Conservation (phyloP, 2,113 vertebrate species). For the Osmerus mordax region DNA sequence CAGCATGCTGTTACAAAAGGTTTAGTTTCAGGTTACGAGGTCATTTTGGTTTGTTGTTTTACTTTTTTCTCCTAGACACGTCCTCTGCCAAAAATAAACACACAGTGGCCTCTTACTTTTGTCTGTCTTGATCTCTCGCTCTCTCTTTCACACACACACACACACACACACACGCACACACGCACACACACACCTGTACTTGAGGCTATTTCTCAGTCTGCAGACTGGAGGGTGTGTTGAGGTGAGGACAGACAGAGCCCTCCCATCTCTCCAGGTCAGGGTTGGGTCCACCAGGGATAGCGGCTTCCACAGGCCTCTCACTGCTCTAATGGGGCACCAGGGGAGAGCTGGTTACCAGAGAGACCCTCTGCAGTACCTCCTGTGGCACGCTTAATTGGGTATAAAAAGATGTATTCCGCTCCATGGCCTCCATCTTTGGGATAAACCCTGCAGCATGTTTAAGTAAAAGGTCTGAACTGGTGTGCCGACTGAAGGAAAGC, state of each 20-base stretch:
- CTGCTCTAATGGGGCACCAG: slow-evolving; percentile 69
- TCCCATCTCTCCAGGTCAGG: slow-evolving; percentile 60
- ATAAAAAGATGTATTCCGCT: slow-evolving; percentile 58
- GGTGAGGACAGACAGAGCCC: slow-evolving; percentile 43
- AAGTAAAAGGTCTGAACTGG: slow-evolving; percentile 56
- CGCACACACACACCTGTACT: slow-evolving; percentile 13
- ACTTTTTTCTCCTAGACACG: neutral
- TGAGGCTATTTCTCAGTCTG: slow-evolving; percentile 41
- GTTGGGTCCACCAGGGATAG: slow-evolving; percentile 57
- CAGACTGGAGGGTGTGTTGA: slow-evolving; percentile 45
- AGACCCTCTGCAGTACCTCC: slow-evolving; percentile 46
- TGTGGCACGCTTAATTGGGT: slow-evolving; percentile 70
- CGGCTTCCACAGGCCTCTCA: slow-evolving; percentile 57
- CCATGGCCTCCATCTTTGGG: slow-evolving; percentile 53
- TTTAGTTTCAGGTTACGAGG: too few species aligned
- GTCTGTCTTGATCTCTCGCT: neutral
- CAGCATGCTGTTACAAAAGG: neutral
- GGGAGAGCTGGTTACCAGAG: slow-evolving; percentile 56
- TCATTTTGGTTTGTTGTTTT: neutral
- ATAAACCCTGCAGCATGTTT: slow-evolving; percentile 57
- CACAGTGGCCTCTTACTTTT: slow-evolving; percentile 6
- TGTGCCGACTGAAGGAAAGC: slow-evolving; percentile 47
- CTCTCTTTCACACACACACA: neutral
- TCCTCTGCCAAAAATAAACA: neutral
- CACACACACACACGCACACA: slow-evolving; percentile 6